These are phyloP conservation scores for Cynoglossus semilaevis DNA, from an alignment of 2,113 vertebrate species.

Conservation along the genomic window DNA sequence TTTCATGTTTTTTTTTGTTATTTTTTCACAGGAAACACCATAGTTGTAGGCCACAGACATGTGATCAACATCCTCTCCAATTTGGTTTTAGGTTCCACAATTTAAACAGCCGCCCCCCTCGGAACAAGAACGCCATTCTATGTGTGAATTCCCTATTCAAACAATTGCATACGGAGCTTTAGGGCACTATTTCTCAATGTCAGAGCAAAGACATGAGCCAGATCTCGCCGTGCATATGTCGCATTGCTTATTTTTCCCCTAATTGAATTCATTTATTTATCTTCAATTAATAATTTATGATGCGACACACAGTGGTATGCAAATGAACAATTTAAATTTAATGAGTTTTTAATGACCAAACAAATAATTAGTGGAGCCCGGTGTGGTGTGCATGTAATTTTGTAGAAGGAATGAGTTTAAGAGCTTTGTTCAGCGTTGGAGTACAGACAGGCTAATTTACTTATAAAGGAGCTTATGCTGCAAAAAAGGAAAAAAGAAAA, in stretches of 20 bases:
- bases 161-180: constrained; percentile 18
- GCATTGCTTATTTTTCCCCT: constrained; percentile 75
- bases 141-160: constrained; percentile 21
- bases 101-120: constrained; percentile 11
- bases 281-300: constrained; percentile 83
- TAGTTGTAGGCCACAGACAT: constrained; percentile 33
- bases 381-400: constrained; percentile 78
- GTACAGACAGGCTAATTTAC: constrained; percentile 68
- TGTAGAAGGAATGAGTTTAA: constrained; percentile 71
- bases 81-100: constrained; percentile 44
- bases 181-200: constrained; percentile 60
- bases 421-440: constrained; percentile 73
- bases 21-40: constrained; percentile 23
- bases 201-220: constrained; percentile 68
- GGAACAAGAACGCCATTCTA: constrained; percentile 29
- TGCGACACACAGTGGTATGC: constrained; percentile 79
- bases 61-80: constrained; percentile 47
- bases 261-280: constrained; percentile 83
- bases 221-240: constrained; percentile 74
- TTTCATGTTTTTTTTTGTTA: constrained; percentile 46
- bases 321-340: constrained; percentile 84
- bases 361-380: constrained; percentile 78
- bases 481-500: constrained; percentile 14
- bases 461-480: constrained; percentile 53
- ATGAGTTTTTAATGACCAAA: constrained; percentile 85